Base-by-base conservation (phyloP, 64 coral and sea anemone genomes). In the Anthopleura sola region DNA sequence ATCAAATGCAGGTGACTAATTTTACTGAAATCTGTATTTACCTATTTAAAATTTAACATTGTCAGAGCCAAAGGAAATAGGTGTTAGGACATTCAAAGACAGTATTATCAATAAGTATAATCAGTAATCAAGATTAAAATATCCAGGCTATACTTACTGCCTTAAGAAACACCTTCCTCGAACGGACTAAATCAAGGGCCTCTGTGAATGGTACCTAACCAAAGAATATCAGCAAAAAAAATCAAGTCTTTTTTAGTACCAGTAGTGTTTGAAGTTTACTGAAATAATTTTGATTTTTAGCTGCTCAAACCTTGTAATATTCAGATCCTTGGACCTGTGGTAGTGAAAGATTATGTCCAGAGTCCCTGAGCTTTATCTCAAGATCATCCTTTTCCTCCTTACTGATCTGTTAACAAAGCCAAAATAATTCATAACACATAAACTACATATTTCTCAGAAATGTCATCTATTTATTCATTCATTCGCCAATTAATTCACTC, bases 161-260 rank as follows among this genome's bases (percentile, higher is more conserved):
- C 64, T 88, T 60, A 18, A 98, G 64, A 36, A 80, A 98, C 24
- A 98, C 95, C 50, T 91, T 98, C 60, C 95, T 93, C 89, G 91
- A 86, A 37, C 91, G 79, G 18, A 98, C 95, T 28, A 98, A 86
- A 49, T 98, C 95, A 37, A 98, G 84, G n/a, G 90, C 92, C 13
- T 94, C 93, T 40, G 68, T 82, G 94, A 98, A 98, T 28, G 66
- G 48, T 23, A 98, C 95, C 95, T 98, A 82, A 20, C 47, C 36
- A 23, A 44, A 55, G 36, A 29, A 47, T 56, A 24, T 34, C n/a
- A 81, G 7, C 34, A 62, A 79, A 90, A 54, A 19, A 13, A 8
- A 8, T 51, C 3, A 51, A 8, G 12, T 40, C 2, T 2, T 6
- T 3, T 40, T 40, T 40, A 40, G 39, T 16, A 51, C 49, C 9